Conservation (phyloP, 1,140 invertebrate species). For the Papilio helenus region DNA sequence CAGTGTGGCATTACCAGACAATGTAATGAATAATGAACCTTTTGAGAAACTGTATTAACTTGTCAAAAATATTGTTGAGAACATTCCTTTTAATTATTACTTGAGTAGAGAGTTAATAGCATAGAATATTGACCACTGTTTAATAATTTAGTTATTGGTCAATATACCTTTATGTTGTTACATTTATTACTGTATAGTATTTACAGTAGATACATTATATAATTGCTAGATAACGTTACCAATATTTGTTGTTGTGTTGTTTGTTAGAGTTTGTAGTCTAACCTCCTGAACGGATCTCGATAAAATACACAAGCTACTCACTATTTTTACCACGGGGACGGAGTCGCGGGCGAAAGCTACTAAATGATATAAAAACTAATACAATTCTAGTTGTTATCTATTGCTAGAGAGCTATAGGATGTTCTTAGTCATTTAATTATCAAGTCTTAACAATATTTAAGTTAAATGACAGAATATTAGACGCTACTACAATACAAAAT, state of each 20-base stretch:
- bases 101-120: background rate
- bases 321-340: no score
- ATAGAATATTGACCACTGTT: background rate
- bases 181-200: no score
- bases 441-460: conserved; percentile 37
- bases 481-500: conserved; percentile 26
- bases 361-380: no score
- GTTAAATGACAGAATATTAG: conserved; percentile 40
- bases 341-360: no score
- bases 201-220: no score
- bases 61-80: background rate
- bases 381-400: background rate
- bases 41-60: conserved; percentile 4
- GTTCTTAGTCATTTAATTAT: background rate
- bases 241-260: no score
- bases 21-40: background rate
- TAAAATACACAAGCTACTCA: no score
- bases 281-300: no score
- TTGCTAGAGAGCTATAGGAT: background rate
- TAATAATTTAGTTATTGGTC: no score
- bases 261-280: no score
- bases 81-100: background rate
- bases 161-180: no score
- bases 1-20: conserved; percentile 1
- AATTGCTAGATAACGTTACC: no score